Evolutionary conservation across 2,888 invertebrate genomes (phyloP).

Genomic region (Sussaba pulchella): DNA sequence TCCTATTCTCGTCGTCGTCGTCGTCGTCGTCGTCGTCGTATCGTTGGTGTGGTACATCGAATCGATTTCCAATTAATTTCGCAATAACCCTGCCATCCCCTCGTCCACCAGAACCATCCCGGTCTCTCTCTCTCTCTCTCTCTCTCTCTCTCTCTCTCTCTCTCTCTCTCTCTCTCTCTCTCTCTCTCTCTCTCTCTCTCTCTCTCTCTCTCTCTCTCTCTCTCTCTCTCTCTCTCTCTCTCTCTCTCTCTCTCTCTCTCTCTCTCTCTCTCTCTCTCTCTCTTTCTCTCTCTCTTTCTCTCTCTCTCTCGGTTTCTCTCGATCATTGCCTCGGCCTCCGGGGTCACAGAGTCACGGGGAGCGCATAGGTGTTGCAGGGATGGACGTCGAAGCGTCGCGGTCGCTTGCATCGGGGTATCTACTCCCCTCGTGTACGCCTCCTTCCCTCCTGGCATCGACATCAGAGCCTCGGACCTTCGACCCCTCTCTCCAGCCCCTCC

Average conservation of each 20-base stretch:
- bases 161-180: too few relatives aligned
- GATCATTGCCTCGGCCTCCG: conserved; percentile 45
- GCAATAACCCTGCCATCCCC: conserved; percentile 53
- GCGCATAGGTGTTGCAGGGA: conserved; percentile 44
- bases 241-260: too few relatives aligned
- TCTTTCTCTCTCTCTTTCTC: too few relatives aligned
- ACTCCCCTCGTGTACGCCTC: background rate
- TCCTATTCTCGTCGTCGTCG: conserved; percentile 38
- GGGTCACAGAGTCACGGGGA: conserved; percentile 37
- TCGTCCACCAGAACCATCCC: conserved; percentile 11
- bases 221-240: too few relatives aligned
- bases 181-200: too few relatives aligned
- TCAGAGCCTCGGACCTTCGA: conserved; percentile 20
- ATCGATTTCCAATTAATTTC: conserved; percentile 66
- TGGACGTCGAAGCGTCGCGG: conserved; percentile 48
- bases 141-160: too few relatives aligned
- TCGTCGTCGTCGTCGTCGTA: too few relatives aligned
- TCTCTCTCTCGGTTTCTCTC: too few relatives aligned
- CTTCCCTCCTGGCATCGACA: conserved; percentile 23
- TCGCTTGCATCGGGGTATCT: conserved; percentile 43
- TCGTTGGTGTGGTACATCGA: conserved; percentile 22
- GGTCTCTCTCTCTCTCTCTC: too few relatives aligned
- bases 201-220: too few relatives aligned
- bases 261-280: too few relatives aligned
- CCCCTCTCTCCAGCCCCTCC: background rate